Evolutionary conservation across 1,140 invertebrate species (phyloP).

Genomic region (Pteromalus puparum): DNA sequence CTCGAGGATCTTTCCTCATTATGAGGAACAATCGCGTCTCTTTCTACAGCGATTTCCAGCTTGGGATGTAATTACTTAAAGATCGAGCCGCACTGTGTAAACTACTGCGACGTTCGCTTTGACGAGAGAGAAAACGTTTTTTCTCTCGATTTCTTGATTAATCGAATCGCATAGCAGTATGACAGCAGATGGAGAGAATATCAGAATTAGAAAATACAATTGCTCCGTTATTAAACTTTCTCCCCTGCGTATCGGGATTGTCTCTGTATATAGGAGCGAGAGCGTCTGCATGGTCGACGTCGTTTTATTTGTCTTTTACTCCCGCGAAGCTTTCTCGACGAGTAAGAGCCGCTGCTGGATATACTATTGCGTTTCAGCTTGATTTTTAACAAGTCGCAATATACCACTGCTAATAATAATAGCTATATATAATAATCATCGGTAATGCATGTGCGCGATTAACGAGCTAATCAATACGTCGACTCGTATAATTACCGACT

Average conservation of each 20-base stretch:
- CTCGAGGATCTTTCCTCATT: neutral
- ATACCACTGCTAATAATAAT: too few species aligned
- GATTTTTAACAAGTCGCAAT: neutral
- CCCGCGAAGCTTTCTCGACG: neutral
- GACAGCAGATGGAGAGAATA: neutral
- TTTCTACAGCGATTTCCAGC: neutral
- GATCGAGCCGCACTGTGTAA: slow-evolving; percentile 6
- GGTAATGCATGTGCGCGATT: neutral
- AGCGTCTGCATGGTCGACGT: neutral
- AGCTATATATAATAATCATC: neutral
- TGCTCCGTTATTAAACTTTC: neutral
- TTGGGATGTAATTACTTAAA: slow-evolving; percentile 28
- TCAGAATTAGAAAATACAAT: neutral
- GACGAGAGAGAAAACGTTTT: too few species aligned
- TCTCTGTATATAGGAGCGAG: neutral
- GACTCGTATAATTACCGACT: neutral
- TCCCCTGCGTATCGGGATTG: neutral
- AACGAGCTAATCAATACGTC: neutral
- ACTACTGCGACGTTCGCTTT: neutral
- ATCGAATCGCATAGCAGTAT: too few species aligned
- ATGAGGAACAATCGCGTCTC: too few species aligned
- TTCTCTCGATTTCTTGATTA: too few species aligned
- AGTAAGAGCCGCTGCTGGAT: too few species aligned
- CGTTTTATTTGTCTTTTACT: slow-evolving; percentile 18
- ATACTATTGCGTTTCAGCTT: too few species aligned